Conservation (phyloP, 2,797 vertebrate species). For the Clarias pachynema region DNA sequence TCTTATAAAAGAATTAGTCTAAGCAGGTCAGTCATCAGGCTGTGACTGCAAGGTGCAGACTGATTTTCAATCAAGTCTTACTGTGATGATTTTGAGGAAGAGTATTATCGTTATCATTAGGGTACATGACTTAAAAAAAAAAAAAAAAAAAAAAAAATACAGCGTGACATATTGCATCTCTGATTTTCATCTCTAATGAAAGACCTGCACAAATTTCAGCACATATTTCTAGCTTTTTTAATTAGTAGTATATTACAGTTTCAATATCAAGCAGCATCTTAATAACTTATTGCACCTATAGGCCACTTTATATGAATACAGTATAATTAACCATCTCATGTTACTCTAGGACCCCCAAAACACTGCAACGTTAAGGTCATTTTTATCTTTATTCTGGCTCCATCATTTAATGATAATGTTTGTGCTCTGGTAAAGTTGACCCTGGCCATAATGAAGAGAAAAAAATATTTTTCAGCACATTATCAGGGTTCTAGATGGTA, state of each 20-base stretch:
- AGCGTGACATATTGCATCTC: too few relatives aligned
- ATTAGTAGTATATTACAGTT: not conserved
- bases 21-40: conserved; percentile 36
- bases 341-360: not conserved
- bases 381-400: not conserved
- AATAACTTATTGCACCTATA: not conserved
- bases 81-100: conserved; percentile 9
- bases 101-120: not conserved
- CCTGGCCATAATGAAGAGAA: not conserved
- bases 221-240: not conserved
- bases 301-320: not conserved
- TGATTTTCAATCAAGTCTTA: conserved; percentile 42
- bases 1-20: conserved; percentile 42
- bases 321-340: not conserved
- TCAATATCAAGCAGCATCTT: not conserved
- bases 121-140: not conserved
- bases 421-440: not conserved
- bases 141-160: not conserved
- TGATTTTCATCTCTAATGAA: not conserved
- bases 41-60: conserved; percentile 21
- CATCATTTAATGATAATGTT: not conserved
- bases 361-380: not conserved
- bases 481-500: not conserved
- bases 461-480: not conserved
- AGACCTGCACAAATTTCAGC: not conserved